Conservation (phyloP, 2,113 vertebrate genomes). For the Proterorhinus semilunaris region DNA sequence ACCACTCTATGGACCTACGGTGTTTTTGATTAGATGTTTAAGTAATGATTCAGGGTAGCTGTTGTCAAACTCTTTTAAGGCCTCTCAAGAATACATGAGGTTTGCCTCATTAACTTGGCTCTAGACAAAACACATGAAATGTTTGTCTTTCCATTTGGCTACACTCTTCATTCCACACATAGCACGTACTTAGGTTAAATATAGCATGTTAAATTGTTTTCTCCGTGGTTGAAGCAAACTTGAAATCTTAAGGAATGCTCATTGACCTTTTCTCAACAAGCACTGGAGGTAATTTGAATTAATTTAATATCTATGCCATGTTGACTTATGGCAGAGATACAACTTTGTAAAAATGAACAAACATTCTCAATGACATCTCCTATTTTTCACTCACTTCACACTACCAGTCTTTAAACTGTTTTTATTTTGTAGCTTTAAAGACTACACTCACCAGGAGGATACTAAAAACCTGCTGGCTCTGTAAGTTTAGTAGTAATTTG, state of each 20-base stretch:
- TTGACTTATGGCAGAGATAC: not conserved
- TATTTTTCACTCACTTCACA: slow-evolving; percentile 35
- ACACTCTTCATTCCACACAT: slow-evolving; percentile 59
- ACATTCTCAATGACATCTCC: too few relatives aligned
- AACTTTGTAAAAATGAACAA: not conserved
- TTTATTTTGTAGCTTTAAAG: slow-evolving; percentile 59
- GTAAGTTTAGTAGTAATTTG: slow-evolving; percentile 37
- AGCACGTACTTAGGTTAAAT: slow-evolving; percentile 51
- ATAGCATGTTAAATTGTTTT: slow-evolving; percentile 49
- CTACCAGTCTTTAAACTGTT: slow-evolving; percentile 60
- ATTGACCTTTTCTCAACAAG: slow-evolving; percentile 17
- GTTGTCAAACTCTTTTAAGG: not conserved
- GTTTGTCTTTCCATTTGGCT: slow-evolving; percentile 41
- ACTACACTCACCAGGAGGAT: slow-evolving; percentile 45
- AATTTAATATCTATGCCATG: too few relatives aligned
- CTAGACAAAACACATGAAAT: slow-evolving; percentile 51
- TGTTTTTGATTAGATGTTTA: too few relatives aligned
- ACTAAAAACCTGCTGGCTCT: slow-evolving; percentile 40
- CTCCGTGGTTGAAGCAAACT: slow-evolving; percentile 6
- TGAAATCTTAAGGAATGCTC: slow-evolving; percentile 10
- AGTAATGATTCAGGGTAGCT: not conserved
- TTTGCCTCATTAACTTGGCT: slow-evolving; percentile 44
- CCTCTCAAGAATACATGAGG: slow-evolving; percentile 34
- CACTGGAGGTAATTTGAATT: slow-evolving; percentile 4
- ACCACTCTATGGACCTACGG: too few relatives aligned